A percentile compares a stretch with the other conserved stretches of the same genome.
phyloP scores from a whole-genome alignment of 2,888 invertebrate genomes.

The Volucella inflata region DNA sequence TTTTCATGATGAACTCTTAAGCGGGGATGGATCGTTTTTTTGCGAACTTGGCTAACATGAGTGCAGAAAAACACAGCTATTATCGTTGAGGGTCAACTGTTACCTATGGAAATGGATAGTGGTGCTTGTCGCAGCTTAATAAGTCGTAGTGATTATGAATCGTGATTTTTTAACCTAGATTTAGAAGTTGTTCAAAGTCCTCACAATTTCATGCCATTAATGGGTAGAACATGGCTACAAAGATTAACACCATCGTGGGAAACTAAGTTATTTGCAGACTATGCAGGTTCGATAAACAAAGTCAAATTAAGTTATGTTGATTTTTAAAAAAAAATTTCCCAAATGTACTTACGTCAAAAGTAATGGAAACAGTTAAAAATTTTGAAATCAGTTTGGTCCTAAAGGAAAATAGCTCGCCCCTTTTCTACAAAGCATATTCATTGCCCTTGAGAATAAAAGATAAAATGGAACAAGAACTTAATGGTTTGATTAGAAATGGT shows the following conservation, averaged over 20 bases:
- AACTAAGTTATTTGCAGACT: slow-evolving; percentile 2
- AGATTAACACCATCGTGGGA: slow-evolving; percentile 7
- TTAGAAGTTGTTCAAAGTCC: slow-evolving; percentile 6
- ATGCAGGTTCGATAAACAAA: neutral
- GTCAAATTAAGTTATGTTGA: too few relatives aligned
- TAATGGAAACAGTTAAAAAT: too few relatives aligned
- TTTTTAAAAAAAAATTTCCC: neutral
- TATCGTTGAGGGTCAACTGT: neutral
- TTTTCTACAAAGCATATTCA: too few relatives aligned
- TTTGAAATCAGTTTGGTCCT: too few relatives aligned
- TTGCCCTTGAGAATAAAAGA: too few relatives aligned
- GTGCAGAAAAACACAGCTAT: too few relatives aligned
- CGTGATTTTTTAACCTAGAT: slow-evolving; percentile 18
- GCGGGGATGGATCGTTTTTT: neutral
- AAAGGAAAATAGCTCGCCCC: too few relatives aligned
- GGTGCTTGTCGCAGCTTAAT: slow-evolving; percentile 24
- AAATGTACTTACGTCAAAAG: neutral
- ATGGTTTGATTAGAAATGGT: too few relatives aligned
- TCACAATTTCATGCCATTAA: neutral
- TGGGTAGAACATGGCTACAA: slow-evolving; percentile 9
- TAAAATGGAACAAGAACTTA: too few relatives aligned
- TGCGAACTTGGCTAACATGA: too few relatives aligned
- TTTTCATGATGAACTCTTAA: too few relatives aligned
- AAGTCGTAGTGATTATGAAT: slow-evolving; percentile 27
- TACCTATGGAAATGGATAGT: slow-evolving; percentile 16